phyloP scores from a whole-genome alignment of 2,888 invertebrate species.

The Apodemia duryi region DNA sequence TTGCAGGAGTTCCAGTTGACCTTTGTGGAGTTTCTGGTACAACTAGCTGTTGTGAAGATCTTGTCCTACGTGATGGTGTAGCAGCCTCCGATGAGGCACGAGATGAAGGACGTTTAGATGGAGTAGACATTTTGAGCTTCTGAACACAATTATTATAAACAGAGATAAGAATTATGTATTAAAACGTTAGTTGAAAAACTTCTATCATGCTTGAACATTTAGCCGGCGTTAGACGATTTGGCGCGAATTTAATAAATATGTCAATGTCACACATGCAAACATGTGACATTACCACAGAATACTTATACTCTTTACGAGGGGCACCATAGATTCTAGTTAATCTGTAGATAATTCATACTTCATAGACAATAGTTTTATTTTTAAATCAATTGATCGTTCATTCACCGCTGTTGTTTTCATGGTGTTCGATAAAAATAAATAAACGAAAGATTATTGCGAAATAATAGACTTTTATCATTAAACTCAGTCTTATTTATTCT shows the following conservation, averaged over 20 bases:
- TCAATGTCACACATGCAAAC: conserved; percentile 21
- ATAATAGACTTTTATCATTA: conserved; percentile 49
- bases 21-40: conserved; percentile 74
- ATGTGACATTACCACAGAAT: too few species aligned
- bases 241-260: conserved; percentile 27
- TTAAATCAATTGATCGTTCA: conserved; percentile 75
- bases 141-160: conserved; percentile 32
- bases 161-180: not conserved
- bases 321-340: not conserved
- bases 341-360: conserved; percentile 47
- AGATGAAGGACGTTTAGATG: conserved; percentile 64
- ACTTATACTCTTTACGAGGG: too few species aligned
- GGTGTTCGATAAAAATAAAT: conserved; percentile 73
- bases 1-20: conserved; percentile 62
- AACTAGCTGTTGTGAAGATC: conserved; percentile 66
- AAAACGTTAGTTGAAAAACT: not conserved
- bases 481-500: conserved; percentile 50
- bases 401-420: conserved; percentile 78
- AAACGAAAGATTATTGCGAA: conserved; percentile 66
- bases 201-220: not conserved
- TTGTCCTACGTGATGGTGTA: conserved; percentile 66
- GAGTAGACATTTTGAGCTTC: conserved; percentile 57
- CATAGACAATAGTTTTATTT: conserved; percentile 56
- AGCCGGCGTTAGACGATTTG: conserved; percentile 12
- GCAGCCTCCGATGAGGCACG: conserved; percentile 66